A percentile compares a stretch with the other conserved stretches of the same genome.
phyloP scores from a whole-genome alignment of 2,797 vertebrate species.

The Nyctibius grandis region DNA sequence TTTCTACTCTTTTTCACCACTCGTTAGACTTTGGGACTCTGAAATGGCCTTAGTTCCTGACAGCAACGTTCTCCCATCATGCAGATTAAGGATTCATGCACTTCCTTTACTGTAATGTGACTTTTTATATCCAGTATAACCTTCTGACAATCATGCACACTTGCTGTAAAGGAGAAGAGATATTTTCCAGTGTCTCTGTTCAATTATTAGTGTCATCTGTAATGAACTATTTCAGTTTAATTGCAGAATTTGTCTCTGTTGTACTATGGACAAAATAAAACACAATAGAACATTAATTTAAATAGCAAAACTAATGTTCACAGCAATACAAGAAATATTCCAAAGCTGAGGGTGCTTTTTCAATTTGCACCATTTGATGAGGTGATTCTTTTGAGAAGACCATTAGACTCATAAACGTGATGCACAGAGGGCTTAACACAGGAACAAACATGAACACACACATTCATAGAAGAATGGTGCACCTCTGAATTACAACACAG shows the following conservation, averaged over 20 bases:
- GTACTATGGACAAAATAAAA: slow-evolving; percentile 65
- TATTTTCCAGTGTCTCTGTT: slow-evolving; percentile 40
- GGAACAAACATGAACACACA: slow-evolving; percentile 44
- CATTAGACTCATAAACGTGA: slow-evolving; percentile 56
- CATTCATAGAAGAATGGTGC: slow-evolving; percentile 9
- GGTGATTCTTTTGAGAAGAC: slow-evolving; percentile 67
- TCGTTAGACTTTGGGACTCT: neutral
- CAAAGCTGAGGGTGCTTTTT: slow-evolving; percentile 59
- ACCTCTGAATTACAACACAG: slow-evolving; percentile 62
- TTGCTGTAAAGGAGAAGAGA: neutral
- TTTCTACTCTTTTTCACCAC: neutral
- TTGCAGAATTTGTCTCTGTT: slow-evolving; percentile 62
- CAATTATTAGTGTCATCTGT: slow-evolving; percentile 59
- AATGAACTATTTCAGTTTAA: slow-evolving; percentile 62
- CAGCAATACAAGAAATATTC: slow-evolving; percentile 47
- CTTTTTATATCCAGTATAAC: slow-evolving; percentile 7
- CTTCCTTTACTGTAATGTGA: neutral
- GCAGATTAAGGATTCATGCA: slow-evolving; percentile 5
- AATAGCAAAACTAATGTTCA: slow-evolving; percentile 51
- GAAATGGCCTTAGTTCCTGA: neutral
- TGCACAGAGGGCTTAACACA: slow-evolving; percentile 44
- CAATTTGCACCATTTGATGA: slow-evolving; percentile 61
- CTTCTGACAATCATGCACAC: neutral
- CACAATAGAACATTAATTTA: slow-evolving; percentile 57
- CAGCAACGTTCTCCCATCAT: neutral